These are phyloP conservation scores for Nylanderia fulva DNA, from an alignment of 1,140 invertebrate species.

Conservation along the genomic window DNA sequence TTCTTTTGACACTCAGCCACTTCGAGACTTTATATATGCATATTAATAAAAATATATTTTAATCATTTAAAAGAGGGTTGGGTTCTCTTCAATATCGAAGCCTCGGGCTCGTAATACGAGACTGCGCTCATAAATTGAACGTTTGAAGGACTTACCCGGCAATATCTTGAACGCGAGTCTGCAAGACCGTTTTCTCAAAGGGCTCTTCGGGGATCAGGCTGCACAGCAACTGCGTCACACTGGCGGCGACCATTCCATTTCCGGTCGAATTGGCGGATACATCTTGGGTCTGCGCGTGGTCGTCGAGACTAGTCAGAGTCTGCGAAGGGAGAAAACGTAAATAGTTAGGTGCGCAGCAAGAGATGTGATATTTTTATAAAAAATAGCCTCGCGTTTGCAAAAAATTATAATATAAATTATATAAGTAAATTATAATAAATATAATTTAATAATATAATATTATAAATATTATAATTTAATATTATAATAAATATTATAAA, in stretches of 20 bases:
- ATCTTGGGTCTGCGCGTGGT: slow-evolving; percentile 80
- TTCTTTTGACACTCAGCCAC: not conserved
- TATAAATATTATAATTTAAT: no score
- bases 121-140: not conserved
- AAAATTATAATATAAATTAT: no score
- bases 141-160: slow-evolving; percentile 80
- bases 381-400: not conserved
- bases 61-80: slow-evolving; percentile 34
- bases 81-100: slow-evolving; percentile 28
- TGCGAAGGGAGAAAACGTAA: slow-evolving; percentile 67
- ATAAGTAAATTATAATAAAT: no score
- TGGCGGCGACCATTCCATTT: slow-evolving; percentile 80
- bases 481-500: no score
- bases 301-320: slow-evolving; percentile 81
- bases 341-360: not conserved
- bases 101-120: slow-evolving; percentile 52
- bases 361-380: not conserved
- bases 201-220: slow-evolving; percentile 82
- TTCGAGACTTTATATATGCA: not conserved
- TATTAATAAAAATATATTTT: slow-evolving; percentile 41
- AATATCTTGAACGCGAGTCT: slow-evolving; percentile 82
- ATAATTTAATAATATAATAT: no score
- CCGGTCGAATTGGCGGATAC: slow-evolving; percentile 78
- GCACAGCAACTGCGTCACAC: slow-evolving; percentile 83
- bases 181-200: slow-evolving; percentile 79